Evolutionary conservation across 2,888 invertebrate genomes (phyloP).

Genomic region (Iselma pallidipennis): DNA sequence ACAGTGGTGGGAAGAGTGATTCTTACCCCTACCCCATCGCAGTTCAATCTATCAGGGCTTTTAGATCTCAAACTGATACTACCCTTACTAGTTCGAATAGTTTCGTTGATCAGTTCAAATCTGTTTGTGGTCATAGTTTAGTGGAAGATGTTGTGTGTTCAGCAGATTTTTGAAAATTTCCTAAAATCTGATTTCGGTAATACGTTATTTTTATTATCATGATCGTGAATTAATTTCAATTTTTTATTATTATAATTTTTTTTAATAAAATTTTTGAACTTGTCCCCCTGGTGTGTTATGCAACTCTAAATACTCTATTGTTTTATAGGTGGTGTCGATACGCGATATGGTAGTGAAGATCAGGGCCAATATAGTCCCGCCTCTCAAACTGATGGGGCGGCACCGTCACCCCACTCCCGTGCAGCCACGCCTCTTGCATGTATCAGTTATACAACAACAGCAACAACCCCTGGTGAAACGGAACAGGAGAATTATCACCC

Average conservation of each 20-base stretch:
- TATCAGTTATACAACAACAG: constrained; percentile 40
- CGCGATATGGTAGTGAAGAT: constrained; percentile 36
- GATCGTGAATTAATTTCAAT: no score
- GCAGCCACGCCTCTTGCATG: constrained; percentile 49
- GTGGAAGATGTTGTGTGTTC: background rate
- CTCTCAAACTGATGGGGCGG: constrained; percentile 51
- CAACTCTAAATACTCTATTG: background rate
- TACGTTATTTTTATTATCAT: background rate
- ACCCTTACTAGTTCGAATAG: background rate
- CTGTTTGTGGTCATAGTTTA: background rate
- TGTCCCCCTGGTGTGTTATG: no score
- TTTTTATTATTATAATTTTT: no score
- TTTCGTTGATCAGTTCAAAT: background rate
- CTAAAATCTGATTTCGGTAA: background rate
- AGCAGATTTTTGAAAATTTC: background rate
- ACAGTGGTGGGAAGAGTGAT: background rate
- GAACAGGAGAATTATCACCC: constrained; percentile 47
- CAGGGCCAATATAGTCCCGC: constrained; percentile 51
- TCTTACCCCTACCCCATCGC: background rate
- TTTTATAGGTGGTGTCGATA: constrained; percentile 34
- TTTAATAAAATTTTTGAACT: no score
- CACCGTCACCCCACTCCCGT: constrained; percentile 52
- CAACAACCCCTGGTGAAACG: constrained; percentile 22
- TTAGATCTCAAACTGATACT: background rate
- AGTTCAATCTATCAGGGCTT: background rate